phyloP scores from a whole-genome alignment of 2,888 invertebrate species.

The Mylabris sibirica region DNA sequence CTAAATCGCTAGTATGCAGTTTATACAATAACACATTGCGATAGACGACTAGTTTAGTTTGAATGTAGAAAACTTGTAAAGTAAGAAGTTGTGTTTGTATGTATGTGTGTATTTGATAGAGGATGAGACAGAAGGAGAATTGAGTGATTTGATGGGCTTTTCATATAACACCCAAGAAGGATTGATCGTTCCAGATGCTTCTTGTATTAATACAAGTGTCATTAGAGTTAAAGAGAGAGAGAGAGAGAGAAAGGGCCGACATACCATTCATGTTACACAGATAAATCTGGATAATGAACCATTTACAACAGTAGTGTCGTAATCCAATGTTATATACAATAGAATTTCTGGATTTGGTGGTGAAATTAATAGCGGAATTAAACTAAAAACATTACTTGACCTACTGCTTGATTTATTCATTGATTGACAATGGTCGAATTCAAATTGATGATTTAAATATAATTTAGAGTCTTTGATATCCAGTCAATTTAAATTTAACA shows the following conservation, averaged over 20 bases:
- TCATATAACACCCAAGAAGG: constrained; percentile 22
- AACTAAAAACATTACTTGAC: not conserved
- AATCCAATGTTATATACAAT: not conserved
- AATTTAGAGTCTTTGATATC: not conserved
- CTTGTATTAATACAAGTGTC: constrained; percentile 26
- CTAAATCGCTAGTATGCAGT: constrained; percentile 42
- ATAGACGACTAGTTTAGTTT: constrained; percentile 27
- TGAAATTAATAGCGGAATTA: not conserved
- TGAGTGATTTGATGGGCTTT: constrained; percentile 15
- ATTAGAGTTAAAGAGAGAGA: constrained; percentile 13
- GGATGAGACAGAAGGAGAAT: not conserved
- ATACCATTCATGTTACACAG: not conserved
- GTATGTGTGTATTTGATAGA: not conserved
- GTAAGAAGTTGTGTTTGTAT: not conserved
- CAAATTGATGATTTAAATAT: not conserved
- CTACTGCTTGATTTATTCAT: not conserved
- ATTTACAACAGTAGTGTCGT: not conserved
- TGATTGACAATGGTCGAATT: not conserved
- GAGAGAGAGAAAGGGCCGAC: not conserved
- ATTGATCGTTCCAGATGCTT: constrained; percentile 25
- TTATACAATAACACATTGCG: constrained; percentile 36
- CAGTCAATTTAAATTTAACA: not conserved
- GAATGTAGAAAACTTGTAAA: constrained; percentile 13
- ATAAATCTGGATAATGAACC: constrained; percentile 7
- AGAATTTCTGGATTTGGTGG: not conserved